phyloP scores from a whole-genome alignment of 2,113 vertebrate genomes.

The Crotalus tigris region DNA sequence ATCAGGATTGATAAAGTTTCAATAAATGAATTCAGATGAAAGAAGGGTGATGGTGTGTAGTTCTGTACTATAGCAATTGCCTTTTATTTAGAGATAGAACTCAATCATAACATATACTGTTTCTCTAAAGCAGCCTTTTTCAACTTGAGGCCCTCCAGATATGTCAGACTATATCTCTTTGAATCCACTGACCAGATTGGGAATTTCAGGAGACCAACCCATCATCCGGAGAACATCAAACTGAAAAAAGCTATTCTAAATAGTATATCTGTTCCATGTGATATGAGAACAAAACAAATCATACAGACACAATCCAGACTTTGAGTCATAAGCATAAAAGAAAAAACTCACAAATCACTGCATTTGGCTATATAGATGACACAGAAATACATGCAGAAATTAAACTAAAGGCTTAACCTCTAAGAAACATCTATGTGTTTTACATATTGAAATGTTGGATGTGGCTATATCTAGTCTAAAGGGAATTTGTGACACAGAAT shows the following conservation, averaged over 20 bases:
- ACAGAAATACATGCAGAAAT: background rate
- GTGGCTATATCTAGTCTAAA: background rate
- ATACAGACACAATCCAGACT: background rate
- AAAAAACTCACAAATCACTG: background rate
- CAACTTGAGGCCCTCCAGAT: background rate
- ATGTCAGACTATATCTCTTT: background rate
- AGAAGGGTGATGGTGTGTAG: too few relatives aligned
- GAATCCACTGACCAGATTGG: background rate
- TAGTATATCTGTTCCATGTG: background rate
- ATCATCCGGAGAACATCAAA: background rate
- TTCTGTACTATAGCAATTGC: background rate
- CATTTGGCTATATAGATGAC: too few relatives aligned
- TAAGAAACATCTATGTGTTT: background rate
- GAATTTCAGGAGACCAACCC: background rate
- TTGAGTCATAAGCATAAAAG: background rate
- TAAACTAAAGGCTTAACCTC: background rate
- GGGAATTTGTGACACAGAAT: background rate
- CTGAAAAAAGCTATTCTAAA: background rate
- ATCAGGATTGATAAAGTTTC: background rate
- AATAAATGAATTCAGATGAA: background rate
- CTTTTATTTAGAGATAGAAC: background rate
- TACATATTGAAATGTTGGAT: background rate
- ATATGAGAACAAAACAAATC: background rate
- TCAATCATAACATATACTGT: background rate
- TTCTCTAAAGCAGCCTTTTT: background rate